These are phyloP conservation scores for Paraescarpia echinospica DNA, from an alignment of 1,140 invertebrate genomes.

Conservation along the genomic window DNA sequence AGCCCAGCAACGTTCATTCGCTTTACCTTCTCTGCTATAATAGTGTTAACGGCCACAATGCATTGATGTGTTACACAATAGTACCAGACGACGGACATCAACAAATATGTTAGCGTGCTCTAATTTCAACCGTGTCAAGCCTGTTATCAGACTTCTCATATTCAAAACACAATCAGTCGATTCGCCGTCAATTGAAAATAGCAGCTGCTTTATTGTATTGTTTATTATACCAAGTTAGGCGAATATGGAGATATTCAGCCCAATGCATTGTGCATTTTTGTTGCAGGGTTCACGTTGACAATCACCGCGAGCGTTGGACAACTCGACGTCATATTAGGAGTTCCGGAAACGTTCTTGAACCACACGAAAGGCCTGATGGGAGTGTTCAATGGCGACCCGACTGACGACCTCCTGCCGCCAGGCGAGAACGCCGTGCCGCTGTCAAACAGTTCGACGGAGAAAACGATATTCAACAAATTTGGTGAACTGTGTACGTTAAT, in stretches of 20 bases:
- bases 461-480: constrained; percentile 12
- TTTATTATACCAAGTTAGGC: background rate
- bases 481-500: background rate
- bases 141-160: background rate
- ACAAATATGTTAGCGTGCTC: too few relatives aligned
- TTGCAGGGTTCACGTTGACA: background rate
- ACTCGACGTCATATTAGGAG: background rate
- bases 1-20: too few relatives aligned
- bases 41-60: too few relatives aligned
- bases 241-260: background rate
- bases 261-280: background rate
- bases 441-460: background rate
- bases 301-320: background rate
- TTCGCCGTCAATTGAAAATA: background rate
- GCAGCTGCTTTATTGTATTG: background rate
- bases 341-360: background rate
- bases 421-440: background rate
- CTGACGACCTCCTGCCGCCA: background rate
- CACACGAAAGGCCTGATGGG: constrained; percentile 8
- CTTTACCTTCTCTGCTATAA: too few relatives aligned
- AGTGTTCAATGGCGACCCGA: background rate
- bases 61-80: too few relatives aligned
- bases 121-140: too few relatives aligned
- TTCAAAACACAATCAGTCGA: background rate
- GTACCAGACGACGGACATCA: too few relatives aligned